These are phyloP conservation scores for Cotesia chilonis DNA, from an alignment of 1,140 invertebrate species.

Conservation along the genomic window DNA sequence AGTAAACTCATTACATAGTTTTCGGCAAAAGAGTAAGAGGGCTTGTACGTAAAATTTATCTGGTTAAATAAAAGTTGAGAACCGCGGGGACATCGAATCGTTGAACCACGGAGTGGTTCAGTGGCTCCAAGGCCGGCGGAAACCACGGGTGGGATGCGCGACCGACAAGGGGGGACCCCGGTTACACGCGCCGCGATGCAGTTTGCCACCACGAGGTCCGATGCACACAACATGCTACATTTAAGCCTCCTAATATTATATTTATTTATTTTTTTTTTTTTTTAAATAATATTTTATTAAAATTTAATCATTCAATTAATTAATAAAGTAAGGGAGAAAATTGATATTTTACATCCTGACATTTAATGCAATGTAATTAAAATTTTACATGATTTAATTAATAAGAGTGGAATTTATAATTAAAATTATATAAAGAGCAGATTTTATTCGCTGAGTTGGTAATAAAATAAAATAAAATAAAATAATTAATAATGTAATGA, in stretches of 20 bases:
- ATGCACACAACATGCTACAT: background rate
- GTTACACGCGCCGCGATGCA: slow-evolving; percentile 32
- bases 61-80: slow-evolving; percentile 50
- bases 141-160: slow-evolving; percentile 60
- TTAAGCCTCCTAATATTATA: background rate
- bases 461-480: too few species aligned
- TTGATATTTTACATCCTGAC: too few species aligned
- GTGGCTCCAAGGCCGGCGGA: slow-evolving; percentile 68
- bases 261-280: background rate
- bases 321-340: too few species aligned
- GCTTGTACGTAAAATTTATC: background rate
- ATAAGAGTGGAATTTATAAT: slow-evolving; percentile 16
- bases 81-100: slow-evolving; percentile 63
- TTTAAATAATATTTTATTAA: too few species aligned
- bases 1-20: background rate
- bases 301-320: too few species aligned
- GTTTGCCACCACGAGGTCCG: slow-evolving; percentile 21
- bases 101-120: slow-evolving; percentile 68
- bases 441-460: slow-evolving; percentile 4
- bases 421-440: slow-evolving; percentile 11
- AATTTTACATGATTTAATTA: background rate
- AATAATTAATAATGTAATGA: too few species aligned
- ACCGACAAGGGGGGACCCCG: slow-evolving; percentile 42
- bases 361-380: too few species aligned
- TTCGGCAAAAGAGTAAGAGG: background rate